Evolutionary conservation across 2,113 vertebrate species (phyloP).

Genomic region (Electrona antarctica): DNA sequence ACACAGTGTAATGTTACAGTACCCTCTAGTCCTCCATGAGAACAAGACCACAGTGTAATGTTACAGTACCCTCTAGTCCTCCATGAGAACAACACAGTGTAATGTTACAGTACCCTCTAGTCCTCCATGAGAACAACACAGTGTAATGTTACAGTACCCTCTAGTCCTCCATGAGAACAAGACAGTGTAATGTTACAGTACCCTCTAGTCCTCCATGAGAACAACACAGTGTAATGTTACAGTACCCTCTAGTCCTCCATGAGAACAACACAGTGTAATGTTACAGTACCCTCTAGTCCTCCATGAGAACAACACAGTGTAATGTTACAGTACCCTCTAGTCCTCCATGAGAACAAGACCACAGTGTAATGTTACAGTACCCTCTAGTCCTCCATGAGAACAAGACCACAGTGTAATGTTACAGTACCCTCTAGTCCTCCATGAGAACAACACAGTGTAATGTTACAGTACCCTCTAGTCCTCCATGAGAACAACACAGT

Average conservation of each 20-base stretch:
- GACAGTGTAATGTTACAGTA: constrained; percentile 24
- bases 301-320: neutral
- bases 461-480: too few relatives aligned
- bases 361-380: constrained; percentile 15
- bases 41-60: constrained; percentile 4
- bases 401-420: constrained; percentile 8
- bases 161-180: constrained; percentile 57
- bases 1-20: constrained; percentile 7
- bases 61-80: constrained; percentile 57
- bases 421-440: constrained; percentile 58
- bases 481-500: neutral
- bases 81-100: constrained; percentile 56
- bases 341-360: constrained; percentile 63
- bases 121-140: neutral
- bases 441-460: constrained; percentile 52
- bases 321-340: constrained; percentile 57
- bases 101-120: too few relatives aligned
- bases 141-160: too few relatives aligned
- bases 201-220: too few relatives aligned
- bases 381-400: too few relatives aligned
- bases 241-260: constrained; percentile 57
- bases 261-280: constrained; percentile 48
- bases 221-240: too few relatives aligned
- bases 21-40: too few relatives aligned
- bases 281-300: too few relatives aligned